Evolutionary conservation across 2,113 vertebrate genomes (phyloP), one percentile per base, ranked within the genome.

Genomic region (Sisor rabdophorus): DNA sequence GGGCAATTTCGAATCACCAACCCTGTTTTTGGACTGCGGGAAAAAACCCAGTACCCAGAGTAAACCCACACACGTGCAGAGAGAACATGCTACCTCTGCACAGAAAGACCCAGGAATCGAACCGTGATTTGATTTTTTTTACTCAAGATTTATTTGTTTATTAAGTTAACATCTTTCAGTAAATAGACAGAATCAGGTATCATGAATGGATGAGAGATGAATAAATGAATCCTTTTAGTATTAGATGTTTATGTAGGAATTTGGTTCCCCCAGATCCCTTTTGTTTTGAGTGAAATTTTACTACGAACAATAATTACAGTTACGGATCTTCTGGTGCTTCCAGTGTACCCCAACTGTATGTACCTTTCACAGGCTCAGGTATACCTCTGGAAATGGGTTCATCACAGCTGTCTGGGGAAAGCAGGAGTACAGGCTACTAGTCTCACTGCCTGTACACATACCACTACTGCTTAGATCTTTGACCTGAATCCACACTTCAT

Each of bases 401-500:
- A 0, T 89, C 80, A 4, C 92, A 93, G 79, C 71, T 65, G 76
- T 93, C 91, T 0, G 91, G 87, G 60, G 85, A 9, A 61, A 91
- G 84, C 73, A 91, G 85, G 59, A 82, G 88, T 10, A 90, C 91
- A 0, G 88, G 84, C 90, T 89, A 73, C 56, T 87, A 78, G 15
- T 83, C 60, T 92, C 91, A 0, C 0, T 0, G 72, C 69, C 79
- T 1, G 22, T 9, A 75, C 36, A 86, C 74, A 92, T 82, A 70
- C 90, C 89, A 2, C 92, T 92, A 61, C 53, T 87, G 3, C 0
- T 1, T 0, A 0, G 0, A 59, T 89, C 83, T 59, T 87, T 91
- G 9, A 92, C 89, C 82, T 91, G 91, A 20, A 92, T 19, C 91
- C 91, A 93, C 20, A 93, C 77, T 32, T 17, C 19, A 24, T 92